These are phyloP conservation scores for Acrocera orbiculus DNA, from an alignment of 2,888 invertebrate species.

Conservation along the genomic window DNA sequence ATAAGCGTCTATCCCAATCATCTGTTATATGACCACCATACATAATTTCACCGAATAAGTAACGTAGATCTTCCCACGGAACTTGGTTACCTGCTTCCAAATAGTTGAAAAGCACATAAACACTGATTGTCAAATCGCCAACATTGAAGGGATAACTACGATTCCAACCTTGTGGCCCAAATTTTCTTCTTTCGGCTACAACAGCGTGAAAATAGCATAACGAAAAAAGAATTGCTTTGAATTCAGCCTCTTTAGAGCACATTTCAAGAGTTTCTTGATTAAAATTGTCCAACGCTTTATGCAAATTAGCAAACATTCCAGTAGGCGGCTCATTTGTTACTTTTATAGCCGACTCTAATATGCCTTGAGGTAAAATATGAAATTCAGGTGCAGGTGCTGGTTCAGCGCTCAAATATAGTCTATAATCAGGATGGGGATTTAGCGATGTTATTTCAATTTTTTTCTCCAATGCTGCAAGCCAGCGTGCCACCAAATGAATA, in stretches of 20 bases:
- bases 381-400: slow-evolving; percentile 51
- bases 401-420: slow-evolving; percentile 76
- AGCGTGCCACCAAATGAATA: slow-evolving; percentile 76
- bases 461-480: slow-evolving; percentile 79
- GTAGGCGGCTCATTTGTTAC: slow-evolving; percentile 93
- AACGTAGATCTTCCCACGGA: slow-evolving; percentile 88
- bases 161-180: slow-evolving; percentile 34
- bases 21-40: slow-evolving; percentile 95
- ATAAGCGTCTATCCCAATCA: slow-evolving; percentile 84
- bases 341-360: slow-evolving; percentile 83
- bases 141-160: slow-evolving; percentile 60
- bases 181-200: slow-evolving; percentile 79
- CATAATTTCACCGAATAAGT: slow-evolving; percentile 93
- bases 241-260: slow-evolving; percentile 85
- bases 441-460: slow-evolving; percentile 69
- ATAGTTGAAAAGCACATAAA: slow-evolving; percentile 79
- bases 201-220: slow-evolving; percentile 92
- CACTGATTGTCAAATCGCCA: slow-evolving; percentile 82
- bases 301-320: slow-evolving; percentile 86
- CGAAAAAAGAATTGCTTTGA: slow-evolving; percentile 74
- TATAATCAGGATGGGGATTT: slow-evolving; percentile 43
- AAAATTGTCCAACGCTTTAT: slow-evolving; percentile 84
- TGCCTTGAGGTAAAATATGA: slow-evolving; percentile 63
- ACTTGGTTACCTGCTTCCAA: slow-evolving; percentile 72
- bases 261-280: slow-evolving; percentile 82